Evolutionary conservation across 2,113 vertebrate species (phyloP).

Genomic region (Mobula hypostoma): DNA sequence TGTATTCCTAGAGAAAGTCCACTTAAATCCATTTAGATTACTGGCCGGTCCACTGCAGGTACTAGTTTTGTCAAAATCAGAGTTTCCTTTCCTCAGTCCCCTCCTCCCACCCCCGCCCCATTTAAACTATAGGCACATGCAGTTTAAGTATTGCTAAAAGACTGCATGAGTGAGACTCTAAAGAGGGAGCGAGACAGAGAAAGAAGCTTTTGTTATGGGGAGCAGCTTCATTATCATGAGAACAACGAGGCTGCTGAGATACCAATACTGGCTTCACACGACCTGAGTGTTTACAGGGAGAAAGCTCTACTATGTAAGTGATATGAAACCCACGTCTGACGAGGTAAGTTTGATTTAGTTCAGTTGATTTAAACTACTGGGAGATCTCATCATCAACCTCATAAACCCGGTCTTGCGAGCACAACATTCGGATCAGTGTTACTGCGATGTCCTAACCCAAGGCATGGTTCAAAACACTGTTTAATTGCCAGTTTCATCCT

Average conservation of each 20-base stretch:
- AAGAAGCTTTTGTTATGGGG: conserved; percentile 35
- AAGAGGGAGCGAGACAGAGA: conserved; percentile 26
- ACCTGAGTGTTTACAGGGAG: conserved; percentile 33
- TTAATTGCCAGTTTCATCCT: background rate
- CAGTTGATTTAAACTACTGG: background rate
- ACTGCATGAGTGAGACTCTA: conserved; percentile 19
- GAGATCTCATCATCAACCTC: background rate
- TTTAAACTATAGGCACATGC: conserved; percentile 15
- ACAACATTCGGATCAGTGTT: background rate
- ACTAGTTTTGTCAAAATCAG: conserved; percentile 30
- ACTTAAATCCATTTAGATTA: conserved; percentile 13
- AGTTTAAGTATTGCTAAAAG: conserved; percentile 20
- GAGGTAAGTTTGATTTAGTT: conserved; percentile 26
- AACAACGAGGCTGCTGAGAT: conserved; percentile 33
- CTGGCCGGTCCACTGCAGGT: conserved; percentile 25
- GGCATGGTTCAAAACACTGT: background rate
- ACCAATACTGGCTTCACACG: conserved; percentile 34
- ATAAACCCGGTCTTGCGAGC: background rate
- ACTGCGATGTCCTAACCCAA: background rate
- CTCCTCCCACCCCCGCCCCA: background rate
- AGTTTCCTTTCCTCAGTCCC: background rate
- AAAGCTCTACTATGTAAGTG: conserved; percentile 18
- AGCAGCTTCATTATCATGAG: conserved; percentile 38
- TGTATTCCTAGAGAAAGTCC: conserved; percentile 18
- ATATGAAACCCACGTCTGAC: conserved; percentile 28